A percentile compares a stretch with the other conserved stretches of the same genome.
Conservation (phyloP, 2,888 invertebrate genomes). For the Eupeodes luniger region DNA sequence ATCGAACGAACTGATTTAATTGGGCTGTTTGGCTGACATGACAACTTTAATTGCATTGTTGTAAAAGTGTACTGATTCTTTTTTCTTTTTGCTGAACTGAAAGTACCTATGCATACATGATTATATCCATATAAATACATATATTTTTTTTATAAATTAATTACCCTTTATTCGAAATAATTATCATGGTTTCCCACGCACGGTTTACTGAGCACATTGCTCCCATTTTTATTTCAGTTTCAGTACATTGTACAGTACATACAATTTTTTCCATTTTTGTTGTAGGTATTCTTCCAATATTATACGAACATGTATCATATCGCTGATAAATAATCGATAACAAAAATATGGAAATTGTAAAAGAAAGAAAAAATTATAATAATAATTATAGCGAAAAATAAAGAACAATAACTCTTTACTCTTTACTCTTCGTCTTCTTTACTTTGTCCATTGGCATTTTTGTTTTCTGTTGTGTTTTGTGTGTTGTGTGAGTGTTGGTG, state of each 20-base stretch:
- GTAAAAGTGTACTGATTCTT: slow-evolving; percentile 26
- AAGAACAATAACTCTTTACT: not conserved
- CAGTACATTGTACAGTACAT: not conserved
- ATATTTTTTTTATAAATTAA: slow-evolving; percentile 59
- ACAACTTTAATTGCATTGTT: slow-evolving; percentile 69
- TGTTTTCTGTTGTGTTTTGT: too few species aligned
- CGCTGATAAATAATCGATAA: slow-evolving; percentile 66
- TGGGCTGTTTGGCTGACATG: slow-evolving; percentile 64
- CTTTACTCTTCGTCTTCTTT: slow-evolving; percentile 14
- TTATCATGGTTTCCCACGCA: slow-evolving; percentile 72
- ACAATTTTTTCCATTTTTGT: not conserved
- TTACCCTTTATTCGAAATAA: slow-evolving; percentile 71
- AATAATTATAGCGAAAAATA: slow-evolving; percentile 4
- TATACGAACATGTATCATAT: slow-evolving; percentile 46
- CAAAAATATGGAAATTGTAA: slow-evolving; percentile 47
- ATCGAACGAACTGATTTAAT: slow-evolving; percentile 73
- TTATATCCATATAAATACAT: not conserved
- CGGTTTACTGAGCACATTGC: slow-evolving; percentile 68
- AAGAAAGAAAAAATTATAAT: slow-evolving; percentile 9
- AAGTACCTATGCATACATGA: not conserved
- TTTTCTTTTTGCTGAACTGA: slow-evolving; percentile 5
- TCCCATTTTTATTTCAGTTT: slow-evolving; percentile 30
- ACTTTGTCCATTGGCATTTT: slow-evolving; percentile 33
- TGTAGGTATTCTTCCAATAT: not conserved
- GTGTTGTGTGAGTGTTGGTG: not conserved